Evolutionary conservation across 2,797 vertebrate genomes (phyloP).

Genomic region (Gallinago solitaria): DNA sequence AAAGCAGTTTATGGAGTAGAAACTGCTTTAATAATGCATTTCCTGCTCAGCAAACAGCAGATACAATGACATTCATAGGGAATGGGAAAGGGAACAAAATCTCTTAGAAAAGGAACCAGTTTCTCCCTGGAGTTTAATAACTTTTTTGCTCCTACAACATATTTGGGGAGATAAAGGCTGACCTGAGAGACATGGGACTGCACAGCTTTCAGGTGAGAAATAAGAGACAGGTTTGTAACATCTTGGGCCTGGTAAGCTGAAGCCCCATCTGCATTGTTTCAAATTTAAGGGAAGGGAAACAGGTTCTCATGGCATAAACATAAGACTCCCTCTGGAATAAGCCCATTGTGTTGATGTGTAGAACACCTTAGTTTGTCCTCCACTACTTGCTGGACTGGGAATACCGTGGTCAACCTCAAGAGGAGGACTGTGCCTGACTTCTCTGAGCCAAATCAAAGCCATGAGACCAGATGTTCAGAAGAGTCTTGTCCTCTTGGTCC

Average conservation of each 20-base stretch:
- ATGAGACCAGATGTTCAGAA: neutral
- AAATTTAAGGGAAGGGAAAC: neutral
- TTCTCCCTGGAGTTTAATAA: slow-evolving; percentile 37
- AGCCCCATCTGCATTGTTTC: neutral
- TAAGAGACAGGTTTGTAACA: neutral
- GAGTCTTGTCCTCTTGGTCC: neutral
- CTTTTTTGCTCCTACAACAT: neutral
- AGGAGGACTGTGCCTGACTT: neutral
- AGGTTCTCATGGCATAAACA: neutral
- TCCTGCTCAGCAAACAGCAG: slow-evolving; percentile 65
- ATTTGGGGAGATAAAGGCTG: neutral
- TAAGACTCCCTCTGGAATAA: neutral
- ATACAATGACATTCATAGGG: slow-evolving; percentile 37
- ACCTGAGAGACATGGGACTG: neutral
- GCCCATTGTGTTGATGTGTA: neutral
- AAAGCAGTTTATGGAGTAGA: slow-evolving; percentile 60
- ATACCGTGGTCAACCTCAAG: neutral
- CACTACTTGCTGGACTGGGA: neutral
- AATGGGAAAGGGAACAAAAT: slow-evolving; percentile 17
- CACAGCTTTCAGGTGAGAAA: neutral
- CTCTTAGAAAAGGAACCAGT: neutral
- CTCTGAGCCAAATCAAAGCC: neutral
- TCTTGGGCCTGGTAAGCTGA: neutral
- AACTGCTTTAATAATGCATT: slow-evolving; percentile 67
- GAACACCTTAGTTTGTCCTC: neutral